phyloP scores from a whole-genome alignment of 2,797 vertebrate species.

The Pangasius larnaudii region DNA sequence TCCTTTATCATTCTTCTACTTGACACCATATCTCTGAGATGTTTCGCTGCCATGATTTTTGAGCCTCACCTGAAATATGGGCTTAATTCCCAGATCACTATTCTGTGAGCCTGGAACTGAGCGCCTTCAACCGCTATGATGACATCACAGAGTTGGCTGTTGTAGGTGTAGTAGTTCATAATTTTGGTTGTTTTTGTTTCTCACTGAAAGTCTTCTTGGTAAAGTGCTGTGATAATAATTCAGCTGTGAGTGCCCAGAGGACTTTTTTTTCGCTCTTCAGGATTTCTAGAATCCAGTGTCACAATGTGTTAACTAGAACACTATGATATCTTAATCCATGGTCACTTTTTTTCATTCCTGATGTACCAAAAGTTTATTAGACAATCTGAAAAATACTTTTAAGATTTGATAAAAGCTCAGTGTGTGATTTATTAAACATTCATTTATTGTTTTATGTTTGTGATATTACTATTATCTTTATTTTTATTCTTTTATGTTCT shows the following conservation, averaged over 20 bases:
- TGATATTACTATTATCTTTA: no score
- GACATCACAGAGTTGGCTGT: background rate
- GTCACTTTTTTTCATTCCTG: no score
- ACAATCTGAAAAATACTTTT: no score
- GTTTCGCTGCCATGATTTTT: background rate
- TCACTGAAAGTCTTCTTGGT: background rate
- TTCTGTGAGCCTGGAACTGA: background rate
- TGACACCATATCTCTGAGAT: background rate
- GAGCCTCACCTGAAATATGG: slow-evolving; percentile 1
- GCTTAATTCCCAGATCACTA: background rate
- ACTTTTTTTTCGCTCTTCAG: no score
- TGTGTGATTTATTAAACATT: no score
- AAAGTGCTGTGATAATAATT: background rate
- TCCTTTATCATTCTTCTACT: background rate
- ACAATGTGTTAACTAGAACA: no score
- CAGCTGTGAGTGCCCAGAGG: background rate
- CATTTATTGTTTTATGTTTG: no score
- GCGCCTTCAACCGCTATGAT: background rate
- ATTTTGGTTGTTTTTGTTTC: background rate
- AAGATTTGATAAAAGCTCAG: no score
- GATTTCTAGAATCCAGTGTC: background rate
- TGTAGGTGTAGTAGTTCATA: background rate
- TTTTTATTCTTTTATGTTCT: no score
- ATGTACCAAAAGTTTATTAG: no score
- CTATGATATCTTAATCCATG: no score